Percentiles rank a stretch among this genome's conserved stretches.
Conservation (phyloP, 2,797 vertebrate species). For the Falco novaeseelandiae region DNA sequence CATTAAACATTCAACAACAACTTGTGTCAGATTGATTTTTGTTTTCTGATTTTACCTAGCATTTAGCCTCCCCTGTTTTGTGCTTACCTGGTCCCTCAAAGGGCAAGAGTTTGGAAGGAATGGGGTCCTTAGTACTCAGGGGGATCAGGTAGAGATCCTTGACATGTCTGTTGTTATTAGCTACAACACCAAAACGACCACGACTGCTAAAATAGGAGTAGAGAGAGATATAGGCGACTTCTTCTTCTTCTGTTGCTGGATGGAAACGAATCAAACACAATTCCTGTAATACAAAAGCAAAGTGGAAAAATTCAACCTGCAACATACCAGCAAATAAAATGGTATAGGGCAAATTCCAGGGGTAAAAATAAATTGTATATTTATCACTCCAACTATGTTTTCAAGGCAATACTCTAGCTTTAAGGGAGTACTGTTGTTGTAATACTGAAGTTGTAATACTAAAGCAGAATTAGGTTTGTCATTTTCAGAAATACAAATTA, state of each 20-base stretch:
- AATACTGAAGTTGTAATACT: neutral
- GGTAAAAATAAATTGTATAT: neutral
- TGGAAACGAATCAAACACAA: constrained; percentile 96
- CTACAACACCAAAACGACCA: constrained; percentile 94
- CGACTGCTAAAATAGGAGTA: constrained; percentile 99
- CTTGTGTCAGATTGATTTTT: neutral
- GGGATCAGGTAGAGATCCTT: constrained; percentile 99
- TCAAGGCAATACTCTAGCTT: neutral
- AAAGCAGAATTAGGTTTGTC: neutral
- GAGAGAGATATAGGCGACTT: constrained; percentile 96
- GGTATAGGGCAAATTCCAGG: neutral
- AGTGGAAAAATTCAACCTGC: constrained; percentile 41
- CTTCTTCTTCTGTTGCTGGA: constrained; percentile 95
- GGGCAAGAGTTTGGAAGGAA: constrained; percentile 92
- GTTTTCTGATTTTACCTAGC: constrained; percentile 17
- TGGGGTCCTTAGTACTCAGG: constrained; percentile 89
- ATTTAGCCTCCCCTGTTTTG: constrained; percentile 56
- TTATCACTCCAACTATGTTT: neutral
- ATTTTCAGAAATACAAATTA: neutral
- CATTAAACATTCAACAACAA: neutral
- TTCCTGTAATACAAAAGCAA: constrained; percentile 82
- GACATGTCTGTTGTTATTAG: constrained; percentile 90
- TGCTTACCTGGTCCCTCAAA: constrained; percentile 97
- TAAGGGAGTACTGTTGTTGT: neutral
- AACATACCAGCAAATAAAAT: neutral